Conservation (phyloP, 2,113 vertebrate genomes). For the Eidolon helvum region DNA sequence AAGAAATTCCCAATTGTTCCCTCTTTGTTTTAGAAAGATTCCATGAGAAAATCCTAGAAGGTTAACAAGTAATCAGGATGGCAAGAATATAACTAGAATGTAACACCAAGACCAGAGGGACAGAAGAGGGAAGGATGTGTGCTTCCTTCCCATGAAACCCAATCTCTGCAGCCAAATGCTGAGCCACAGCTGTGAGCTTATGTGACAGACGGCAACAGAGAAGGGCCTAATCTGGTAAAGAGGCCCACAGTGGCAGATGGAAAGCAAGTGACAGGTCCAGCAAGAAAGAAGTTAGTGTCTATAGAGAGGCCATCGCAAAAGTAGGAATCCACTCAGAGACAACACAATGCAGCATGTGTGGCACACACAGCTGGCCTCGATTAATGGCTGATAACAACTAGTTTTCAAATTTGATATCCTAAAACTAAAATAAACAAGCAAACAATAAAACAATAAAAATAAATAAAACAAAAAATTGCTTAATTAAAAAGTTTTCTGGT, state of each 20-base stretch:
- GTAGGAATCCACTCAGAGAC: neutral
- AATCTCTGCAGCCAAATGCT: neutral
- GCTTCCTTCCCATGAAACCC: neutral
- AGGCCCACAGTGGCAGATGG: neutral
- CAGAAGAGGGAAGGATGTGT: neutral
- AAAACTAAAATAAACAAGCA: neutral
- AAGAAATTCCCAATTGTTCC: neutral
- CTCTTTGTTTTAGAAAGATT: neutral
- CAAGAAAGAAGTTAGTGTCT: neutral
- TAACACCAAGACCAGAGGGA: neutral
- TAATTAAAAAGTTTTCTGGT: neutral
- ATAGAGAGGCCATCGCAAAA: neutral
- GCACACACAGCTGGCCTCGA: neutral
- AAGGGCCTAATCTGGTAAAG: neutral
- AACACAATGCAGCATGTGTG: neutral
- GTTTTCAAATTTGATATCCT: neutral
- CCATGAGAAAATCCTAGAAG: neutral
- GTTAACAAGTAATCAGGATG: neutral
- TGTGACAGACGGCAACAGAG: neutral
- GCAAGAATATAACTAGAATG: neutral
- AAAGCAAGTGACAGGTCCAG: neutral
- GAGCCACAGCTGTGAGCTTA: neutral
- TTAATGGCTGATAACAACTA: neutral
- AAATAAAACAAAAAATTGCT: neutral
- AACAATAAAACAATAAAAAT: neutral